Percentiles rank a stretch among this genome's conserved stretches.
Evolutionary conservation across 1,140 invertebrate species (phyloP).

Genomic region (Aphaenogaster rudis): DNA sequence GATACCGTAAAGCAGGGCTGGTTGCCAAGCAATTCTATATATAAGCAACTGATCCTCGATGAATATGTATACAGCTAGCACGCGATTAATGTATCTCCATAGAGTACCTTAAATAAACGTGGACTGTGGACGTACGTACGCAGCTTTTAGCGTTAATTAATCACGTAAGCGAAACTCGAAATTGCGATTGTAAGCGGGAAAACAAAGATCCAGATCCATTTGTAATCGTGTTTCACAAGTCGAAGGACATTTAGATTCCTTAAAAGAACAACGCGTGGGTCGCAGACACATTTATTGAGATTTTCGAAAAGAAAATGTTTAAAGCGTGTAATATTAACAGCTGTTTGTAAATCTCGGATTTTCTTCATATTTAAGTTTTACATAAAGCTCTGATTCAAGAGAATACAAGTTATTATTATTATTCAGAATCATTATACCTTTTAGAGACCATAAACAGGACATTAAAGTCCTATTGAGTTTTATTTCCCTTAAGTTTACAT

Average conservation of each 20-base stretch:
- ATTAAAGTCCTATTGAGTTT: not conserved
- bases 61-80: conserved; percentile 1
- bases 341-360: not conserved
- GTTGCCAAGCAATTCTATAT: conserved; percentile 22
- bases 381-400: not conserved
- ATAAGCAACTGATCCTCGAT: conserved; percentile 20
- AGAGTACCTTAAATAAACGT: conserved; percentile 4
- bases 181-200: not conserved
- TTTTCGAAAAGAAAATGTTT: not conserved
- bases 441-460: not conserved
- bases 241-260: not conserved
- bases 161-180: not conserved
- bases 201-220: not conserved
- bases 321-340: not conserved
- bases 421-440: not conserved
- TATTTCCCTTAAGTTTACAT: not conserved
- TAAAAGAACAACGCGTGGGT: not conserved
- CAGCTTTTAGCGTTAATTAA: not conserved
- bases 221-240: conserved; percentile 14
- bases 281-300: not conserved
- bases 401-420: not conserved
- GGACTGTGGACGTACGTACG: not conserved
- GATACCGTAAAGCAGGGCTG: not conserved
- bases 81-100: not conserved
- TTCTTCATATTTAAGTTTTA: not conserved